A percentile compares a stretch with the other conserved stretches of the same genome.
Conservation (phyloP, 1,140 invertebrate genomes). For the Drosophila baimaii region DNA sequence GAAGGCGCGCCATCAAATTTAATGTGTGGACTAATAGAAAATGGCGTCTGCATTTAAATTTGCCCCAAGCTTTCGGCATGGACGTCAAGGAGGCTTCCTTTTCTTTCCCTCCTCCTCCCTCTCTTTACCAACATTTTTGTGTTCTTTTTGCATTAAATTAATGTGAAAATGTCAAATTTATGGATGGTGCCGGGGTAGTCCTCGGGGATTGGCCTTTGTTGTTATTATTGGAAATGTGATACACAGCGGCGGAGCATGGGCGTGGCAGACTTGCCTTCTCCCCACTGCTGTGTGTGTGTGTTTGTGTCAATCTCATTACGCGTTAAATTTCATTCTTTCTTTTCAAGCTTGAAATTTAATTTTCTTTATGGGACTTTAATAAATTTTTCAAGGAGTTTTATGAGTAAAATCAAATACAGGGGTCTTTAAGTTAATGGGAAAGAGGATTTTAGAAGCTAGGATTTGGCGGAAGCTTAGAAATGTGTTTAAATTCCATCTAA, state of each 20-base stretch:
- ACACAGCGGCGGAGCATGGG: constrained; percentile 11
- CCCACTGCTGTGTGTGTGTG: no score
- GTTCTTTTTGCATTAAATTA: constrained; percentile 47
- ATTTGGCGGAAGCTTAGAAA: not conserved
- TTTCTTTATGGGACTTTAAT: constrained; percentile 2
- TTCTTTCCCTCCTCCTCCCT: constrained; percentile 5
- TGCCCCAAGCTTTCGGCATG: constrained; percentile 43
- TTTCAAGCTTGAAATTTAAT: constrained; percentile 8
- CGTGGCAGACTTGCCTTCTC: constrained; percentile 20
- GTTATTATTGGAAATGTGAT: constrained; percentile 25
- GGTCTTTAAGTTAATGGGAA: not conserved
- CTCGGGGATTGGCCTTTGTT: constrained; percentile 23
- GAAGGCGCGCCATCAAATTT: constrained; percentile 75
- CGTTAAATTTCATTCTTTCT: constrained; percentile 2
- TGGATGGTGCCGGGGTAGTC: not conserved
- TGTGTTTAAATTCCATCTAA: not conserved
- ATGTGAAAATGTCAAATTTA: constrained; percentile 52
- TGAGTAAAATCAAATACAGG: not conserved
- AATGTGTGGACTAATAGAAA: constrained; percentile 78
- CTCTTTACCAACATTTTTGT: constrained; percentile 4
- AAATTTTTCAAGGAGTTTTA: not conserved
- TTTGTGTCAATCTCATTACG: constrained; percentile 5
- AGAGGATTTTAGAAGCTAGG: not conserved
- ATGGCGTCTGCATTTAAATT: constrained; percentile 82
- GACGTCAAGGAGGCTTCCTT: constrained; percentile 38